phyloP scores from a whole-genome alignment of 2,113 vertebrate genomes.

The Nansenia antarctica region DNA sequence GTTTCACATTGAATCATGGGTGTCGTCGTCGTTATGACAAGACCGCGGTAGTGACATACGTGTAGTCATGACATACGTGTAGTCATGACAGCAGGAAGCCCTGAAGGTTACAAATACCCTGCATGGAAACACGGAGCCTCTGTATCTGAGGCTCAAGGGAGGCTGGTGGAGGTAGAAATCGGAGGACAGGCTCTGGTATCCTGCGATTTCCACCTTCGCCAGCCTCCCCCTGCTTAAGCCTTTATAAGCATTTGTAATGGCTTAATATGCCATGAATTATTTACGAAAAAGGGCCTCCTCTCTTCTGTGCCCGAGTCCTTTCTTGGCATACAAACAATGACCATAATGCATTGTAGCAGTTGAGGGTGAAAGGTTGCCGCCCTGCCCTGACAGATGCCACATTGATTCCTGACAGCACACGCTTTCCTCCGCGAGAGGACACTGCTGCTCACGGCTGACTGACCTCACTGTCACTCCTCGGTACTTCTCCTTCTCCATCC shows the following conservation, averaged over 20 bases:
- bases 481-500: not conserved
- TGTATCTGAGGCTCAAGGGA: not conserved
- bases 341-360: slow-evolving; percentile 26
- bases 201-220: no score
- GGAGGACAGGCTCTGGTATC: no score
- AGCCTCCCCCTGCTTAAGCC: no score
- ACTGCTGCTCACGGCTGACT: no score
- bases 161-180: no score
- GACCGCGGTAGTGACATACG: slow-evolving; percentile 40
- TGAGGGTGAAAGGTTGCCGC: slow-evolving; percentile 33
- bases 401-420: no score
- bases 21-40: slow-evolving; percentile 34
- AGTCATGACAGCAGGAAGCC: slow-evolving; percentile 6
- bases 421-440: no score
- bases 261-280: no score
- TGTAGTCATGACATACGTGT: slow-evolving; percentile 35
- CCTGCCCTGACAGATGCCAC: slow-evolving; percentile 38
- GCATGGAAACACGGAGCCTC: not conserved
- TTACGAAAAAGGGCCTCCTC: not conserved
- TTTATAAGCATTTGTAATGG: no score
- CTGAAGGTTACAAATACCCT: not conserved
- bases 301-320: not conserved
- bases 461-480: not conserved
- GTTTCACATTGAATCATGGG: slow-evolving; percentile 41
- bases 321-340: not conserved